phyloP scores from a whole-genome alignment of 2,888 invertebrate species.

The Himalopsyche kuldschensis region DNA sequence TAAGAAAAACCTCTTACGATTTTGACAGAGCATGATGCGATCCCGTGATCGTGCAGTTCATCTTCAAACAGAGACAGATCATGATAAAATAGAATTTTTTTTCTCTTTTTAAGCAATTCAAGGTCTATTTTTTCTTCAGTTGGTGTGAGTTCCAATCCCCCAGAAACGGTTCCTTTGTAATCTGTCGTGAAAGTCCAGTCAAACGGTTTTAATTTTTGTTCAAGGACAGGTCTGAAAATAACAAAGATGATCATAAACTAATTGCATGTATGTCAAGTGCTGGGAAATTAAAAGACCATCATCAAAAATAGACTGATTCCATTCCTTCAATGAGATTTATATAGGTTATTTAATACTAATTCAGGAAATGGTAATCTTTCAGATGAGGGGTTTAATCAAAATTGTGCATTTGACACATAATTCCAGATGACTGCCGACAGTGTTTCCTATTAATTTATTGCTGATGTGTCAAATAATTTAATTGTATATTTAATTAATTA shows the following conservation, averaged over 20 bases:
- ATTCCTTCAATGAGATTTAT: no score
- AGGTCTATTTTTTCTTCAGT: constrained; percentile 82
- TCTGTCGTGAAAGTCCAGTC: constrained; percentile 98
- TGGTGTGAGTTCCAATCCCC: constrained; percentile 60
- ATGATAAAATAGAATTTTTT: constrained; percentile 91
- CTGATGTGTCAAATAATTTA: no score
- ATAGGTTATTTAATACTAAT: no score
- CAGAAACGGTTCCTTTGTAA: constrained; percentile 80
- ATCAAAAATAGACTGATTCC: no score
- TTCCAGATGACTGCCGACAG: no score
- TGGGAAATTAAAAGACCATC: no score
- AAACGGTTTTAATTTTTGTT: constrained; percentile 82
- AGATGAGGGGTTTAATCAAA: no score
- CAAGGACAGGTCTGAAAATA: constrained; percentile 68
- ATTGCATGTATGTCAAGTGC: no score
- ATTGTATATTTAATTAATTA: no score
- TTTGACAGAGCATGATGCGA: constrained; percentile 87
- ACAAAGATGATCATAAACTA: background rate
- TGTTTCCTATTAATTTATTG: no score
- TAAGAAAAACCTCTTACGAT: constrained; percentile 69
- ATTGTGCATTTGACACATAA: no score
- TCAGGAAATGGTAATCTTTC: no score
- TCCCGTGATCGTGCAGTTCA: constrained; percentile 97
- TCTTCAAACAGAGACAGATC: constrained; percentile 96
- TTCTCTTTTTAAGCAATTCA: constrained; percentile 83